Evolutionary conservation across 2,888 invertebrate genomes (phyloP).

Genomic region (Odontocolon sp.): DNA sequence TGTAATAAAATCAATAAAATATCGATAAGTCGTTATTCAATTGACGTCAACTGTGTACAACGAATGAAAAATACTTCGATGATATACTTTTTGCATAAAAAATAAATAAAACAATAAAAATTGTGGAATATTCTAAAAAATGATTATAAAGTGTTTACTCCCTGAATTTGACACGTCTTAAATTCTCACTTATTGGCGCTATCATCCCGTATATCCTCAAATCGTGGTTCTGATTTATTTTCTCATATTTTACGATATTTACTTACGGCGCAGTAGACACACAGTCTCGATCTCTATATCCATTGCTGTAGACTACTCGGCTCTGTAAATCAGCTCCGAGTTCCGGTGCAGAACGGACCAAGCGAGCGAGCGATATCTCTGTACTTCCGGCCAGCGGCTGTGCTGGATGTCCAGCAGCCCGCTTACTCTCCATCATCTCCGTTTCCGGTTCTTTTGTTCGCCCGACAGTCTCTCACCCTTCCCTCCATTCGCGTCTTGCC

Average conservation of each 20-base stretch:
- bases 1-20: too few species aligned
- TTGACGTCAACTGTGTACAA: too few species aligned
- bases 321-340: slow-evolving; percentile 68
- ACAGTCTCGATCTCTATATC: neutral
- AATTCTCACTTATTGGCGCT: too few species aligned
- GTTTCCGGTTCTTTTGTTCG: slow-evolving; percentile 63
- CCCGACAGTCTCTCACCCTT: slow-evolving; percentile 38
- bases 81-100: too few species aligned
- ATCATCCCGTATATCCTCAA: neutral
- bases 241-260: slow-evolving; percentile 32
- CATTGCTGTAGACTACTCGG: slow-evolving; percentile 17
- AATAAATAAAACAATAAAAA: too few species aligned
- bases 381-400: slow-evolving; percentile 66
- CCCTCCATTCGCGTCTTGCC: slow-evolving; percentile 20
- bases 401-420: slow-evolving; percentile 46
- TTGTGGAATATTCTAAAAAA: too few species aligned
- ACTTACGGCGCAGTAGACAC: slow-evolving; percentile 17
- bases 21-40: too few species aligned
- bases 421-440: slow-evolving; percentile 66
- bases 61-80: too few species aligned
- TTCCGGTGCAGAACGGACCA: slow-evolving; percentile 62
- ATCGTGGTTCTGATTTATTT: neutral
- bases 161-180: too few species aligned
- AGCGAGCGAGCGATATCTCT: slow-evolving; percentile 66
- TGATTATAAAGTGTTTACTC: too few species aligned